Evolutionary conservation across 2,888 invertebrate genomes (phyloP).

Genomic region (Mythimna ferrago): DNA sequence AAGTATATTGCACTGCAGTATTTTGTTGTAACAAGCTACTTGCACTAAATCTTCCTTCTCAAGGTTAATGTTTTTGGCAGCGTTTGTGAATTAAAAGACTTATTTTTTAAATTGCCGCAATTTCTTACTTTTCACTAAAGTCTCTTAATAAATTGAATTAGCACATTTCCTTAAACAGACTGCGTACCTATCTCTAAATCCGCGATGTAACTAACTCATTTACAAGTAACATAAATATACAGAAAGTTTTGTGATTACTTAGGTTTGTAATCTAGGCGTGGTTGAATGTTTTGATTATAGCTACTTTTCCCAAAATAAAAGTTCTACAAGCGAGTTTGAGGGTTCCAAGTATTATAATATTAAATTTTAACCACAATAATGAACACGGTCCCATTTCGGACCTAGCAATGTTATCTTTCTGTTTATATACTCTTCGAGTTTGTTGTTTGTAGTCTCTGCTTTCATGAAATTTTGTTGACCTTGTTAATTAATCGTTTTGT

Average conservation of each 20-base stretch:
- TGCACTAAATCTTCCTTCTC: constrained; percentile 44
- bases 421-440: constrained; percentile 72
- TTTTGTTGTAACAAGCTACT: constrained; percentile 38
- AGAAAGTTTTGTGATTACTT: constrained; percentile 56
- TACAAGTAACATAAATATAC: constrained; percentile 60
- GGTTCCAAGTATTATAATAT: constrained; percentile 62
- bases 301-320: constrained; percentile 50
- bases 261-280: constrained; percentile 52
- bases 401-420: constrained; percentile 76
- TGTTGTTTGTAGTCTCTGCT: constrained; percentile 75
- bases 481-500: constrained; percentile 88
- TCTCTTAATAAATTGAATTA: constrained; percentile 45
- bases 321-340: constrained; percentile 53
- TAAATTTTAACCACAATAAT: constrained; percentile 73
- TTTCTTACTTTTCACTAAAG: constrained; percentile 20
- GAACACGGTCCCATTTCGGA: constrained; percentile 75
- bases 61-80: constrained; percentile 50
- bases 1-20: constrained; percentile 34
- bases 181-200: constrained; percentile 40
- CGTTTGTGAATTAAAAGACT: constrained; percentile 16
- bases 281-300: constrained; percentile 49
- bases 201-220: constrained; percentile 44
- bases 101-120: constrained; percentile 18
- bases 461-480: constrained; percentile 83
- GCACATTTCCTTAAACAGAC: constrained; percentile 36